Evolutionary conservation across 2,113 vertebrate species (phyloP), one percentile per base, ranked within the genome.

Genomic region (Natator depressus): DNA sequence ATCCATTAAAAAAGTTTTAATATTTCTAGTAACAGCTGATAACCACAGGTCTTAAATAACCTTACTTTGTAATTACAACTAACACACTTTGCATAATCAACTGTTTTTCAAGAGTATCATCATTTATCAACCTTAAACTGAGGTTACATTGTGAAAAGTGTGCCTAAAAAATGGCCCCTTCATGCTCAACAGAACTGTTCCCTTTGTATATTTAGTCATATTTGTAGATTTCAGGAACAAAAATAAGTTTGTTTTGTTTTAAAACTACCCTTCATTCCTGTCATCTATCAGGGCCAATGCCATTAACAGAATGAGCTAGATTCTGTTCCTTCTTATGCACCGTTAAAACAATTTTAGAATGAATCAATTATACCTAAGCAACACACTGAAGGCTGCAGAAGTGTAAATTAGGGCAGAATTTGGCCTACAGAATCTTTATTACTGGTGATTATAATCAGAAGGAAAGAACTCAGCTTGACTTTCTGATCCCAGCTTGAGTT

Each of bases 321-420:
- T 72, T 90, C 83, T 84, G 22, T 42, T 53, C 55, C 83, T 93
- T 88, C 69, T 90, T 46, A 85, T 78, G 87, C 93, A 84, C 85
- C 94, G 82, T 95, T 96, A 95, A 31, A 86, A 80, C 90, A 76
- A 47, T 50, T 22, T 35, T 57, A 72, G 84, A 95, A 89, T 88
- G 87, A 82, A 93, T 96, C 95, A 96, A 97, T 96, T 93, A 82
- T 76, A 50, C 35, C 83, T 91, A 94, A 89, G 88, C 91, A 88
- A 87, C 88, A 84, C 89, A 57, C 85, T 17, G 17, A 50, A 88
- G 94, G 88, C 84, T 87, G 75, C 0, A 4, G 55, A 91, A 92
- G 95, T 86, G 89, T 9, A 80, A 92, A 89, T 11, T 22, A 83
- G 69, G 82, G 89, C 75, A 89, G 46, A 20, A 82, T 42, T 46